Percentiles rank a stretch among this genome's conserved stretches.
phyloP scores from a whole-genome alignment of 2,888 invertebrate genomes.

The Hofmannophila pseudospretella region DNA sequence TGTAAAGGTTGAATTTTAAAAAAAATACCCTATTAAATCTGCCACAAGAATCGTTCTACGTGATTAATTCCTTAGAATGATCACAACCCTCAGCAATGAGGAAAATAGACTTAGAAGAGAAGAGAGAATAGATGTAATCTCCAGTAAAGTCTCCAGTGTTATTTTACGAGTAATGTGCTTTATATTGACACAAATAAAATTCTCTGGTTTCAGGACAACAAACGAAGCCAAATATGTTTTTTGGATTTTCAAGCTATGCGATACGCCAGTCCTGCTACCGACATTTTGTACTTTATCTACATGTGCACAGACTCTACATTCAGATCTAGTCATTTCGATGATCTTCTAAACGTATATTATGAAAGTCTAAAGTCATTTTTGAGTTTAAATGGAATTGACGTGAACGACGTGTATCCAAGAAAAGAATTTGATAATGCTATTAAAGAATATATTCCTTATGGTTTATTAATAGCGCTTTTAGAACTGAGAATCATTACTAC shows the following conservation, averaged over 20 bases:
- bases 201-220: slow-evolving; percentile 35
- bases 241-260: slow-evolving; percentile 63
- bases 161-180: neutral
- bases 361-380: slow-evolving; percentile 40
- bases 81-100: no score
- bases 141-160: no score
- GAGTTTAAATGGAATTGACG: slow-evolving; percentile 37
- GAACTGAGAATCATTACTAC: slow-evolving; percentile 47
- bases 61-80: no score
- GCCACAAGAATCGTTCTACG: no score
- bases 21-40: no score
- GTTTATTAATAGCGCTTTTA: slow-evolving; percentile 48
- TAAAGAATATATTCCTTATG: slow-evolving; percentile 41
- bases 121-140: no score
- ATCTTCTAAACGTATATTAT: slow-evolving; percentile 43
- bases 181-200: no score
- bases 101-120: no score
- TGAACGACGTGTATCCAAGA: slow-evolving; percentile 35
- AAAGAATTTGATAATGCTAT: slow-evolving; percentile 42
- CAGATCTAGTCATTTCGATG: slow-evolving; percentile 41
- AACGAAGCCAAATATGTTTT: slow-evolving; percentile 42
- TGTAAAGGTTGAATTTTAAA: no score
- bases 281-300: slow-evolving; percentile 52
- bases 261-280: slow-evolving; percentile 53
- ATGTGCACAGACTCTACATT: slow-evolving; percentile 53